Conservation (phyloP, 2,888 invertebrate genomes). For the Arctia plantaginis region DNA sequence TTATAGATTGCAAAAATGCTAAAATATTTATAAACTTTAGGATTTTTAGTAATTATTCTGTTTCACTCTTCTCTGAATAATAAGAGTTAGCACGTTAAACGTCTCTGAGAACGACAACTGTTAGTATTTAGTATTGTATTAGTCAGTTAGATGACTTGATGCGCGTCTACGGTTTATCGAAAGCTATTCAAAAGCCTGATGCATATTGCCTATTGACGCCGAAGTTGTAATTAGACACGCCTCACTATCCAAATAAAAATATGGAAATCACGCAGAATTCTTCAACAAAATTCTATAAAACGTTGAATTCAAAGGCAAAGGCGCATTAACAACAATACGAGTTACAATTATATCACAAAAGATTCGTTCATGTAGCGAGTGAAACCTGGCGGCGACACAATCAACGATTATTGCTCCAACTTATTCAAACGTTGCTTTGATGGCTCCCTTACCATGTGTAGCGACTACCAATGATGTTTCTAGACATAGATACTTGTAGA, state of each 20-base stretch:
- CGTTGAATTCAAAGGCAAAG: conserved; percentile 25
- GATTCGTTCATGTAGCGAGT: conserved; percentile 45
- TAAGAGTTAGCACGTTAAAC: neutral
- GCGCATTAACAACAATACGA: conserved; percentile 39
- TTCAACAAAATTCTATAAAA: conserved; percentile 16
- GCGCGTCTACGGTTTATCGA: neutral
- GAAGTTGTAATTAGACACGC: neutral
- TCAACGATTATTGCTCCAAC: conserved; percentile 52
- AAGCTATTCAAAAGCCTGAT: neutral
- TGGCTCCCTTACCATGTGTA: conserved; percentile 38
- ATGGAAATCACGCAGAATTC: conserved; percentile 14
- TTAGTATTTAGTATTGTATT: neutral
- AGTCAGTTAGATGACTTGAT: neutral
- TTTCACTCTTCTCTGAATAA: neutral
- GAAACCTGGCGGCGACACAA: conserved; percentile 47
- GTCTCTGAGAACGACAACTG: neutral
- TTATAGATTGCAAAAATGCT: neutral
- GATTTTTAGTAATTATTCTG: neutral
- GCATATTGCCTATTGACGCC: neutral
- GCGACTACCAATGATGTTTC: neutral
- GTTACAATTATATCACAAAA: conserved; percentile 50
- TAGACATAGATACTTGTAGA: neutral
- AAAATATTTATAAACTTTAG: neutral
- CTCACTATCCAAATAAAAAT: neutral
- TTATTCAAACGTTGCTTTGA: conserved; percentile 52